Evolutionary conservation across 2,797 vertebrate genomes (phyloP).

Genomic region (Alfaro cultratus): DNA sequence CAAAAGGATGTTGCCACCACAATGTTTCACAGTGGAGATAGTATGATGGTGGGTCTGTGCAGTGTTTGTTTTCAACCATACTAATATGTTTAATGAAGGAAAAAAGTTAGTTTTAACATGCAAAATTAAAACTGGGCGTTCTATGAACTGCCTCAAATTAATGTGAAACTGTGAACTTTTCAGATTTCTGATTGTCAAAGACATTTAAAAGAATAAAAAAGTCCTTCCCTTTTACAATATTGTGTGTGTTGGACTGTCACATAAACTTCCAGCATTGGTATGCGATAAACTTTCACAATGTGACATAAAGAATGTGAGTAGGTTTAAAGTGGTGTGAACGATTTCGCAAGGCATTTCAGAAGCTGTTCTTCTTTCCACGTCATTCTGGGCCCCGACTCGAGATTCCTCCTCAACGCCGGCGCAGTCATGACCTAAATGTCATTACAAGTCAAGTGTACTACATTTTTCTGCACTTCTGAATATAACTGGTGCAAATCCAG

Average conservation of each 20-base stretch:
- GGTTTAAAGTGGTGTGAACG: neutral
- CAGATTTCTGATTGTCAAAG: neutral
- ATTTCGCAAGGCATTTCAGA: neutral
- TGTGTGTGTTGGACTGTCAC: neutral
- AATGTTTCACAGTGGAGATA: too few relatives aligned
- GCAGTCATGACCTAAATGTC: constrained; percentile 21
- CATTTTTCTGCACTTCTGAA: constrained; percentile 15
- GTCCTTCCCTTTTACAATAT: neutral
- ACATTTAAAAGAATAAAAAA: neutral
- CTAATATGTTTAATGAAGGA: too few relatives aligned
- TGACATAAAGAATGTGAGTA: neutral
- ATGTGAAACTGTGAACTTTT: neutral
- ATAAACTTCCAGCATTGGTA: neutral
- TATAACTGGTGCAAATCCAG: constrained; percentile 32
- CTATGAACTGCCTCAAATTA: neutral
- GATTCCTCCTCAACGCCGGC: neutral
- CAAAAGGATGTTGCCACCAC: too few relatives aligned
- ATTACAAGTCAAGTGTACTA: constrained; percentile 24
- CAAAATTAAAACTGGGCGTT: too few relatives aligned
- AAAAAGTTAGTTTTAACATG: too few relatives aligned
- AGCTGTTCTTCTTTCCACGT: constrained; percentile 6
- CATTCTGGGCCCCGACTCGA: neutral
- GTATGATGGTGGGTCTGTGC: too few relatives aligned
- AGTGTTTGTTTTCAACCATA: too few relatives aligned
- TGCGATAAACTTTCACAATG: neutral